These are phyloP conservation scores for Chrysolina americana DNA, from an alignment of 2,888 invertebrate genomes.

Conservation along the genomic window DNA sequence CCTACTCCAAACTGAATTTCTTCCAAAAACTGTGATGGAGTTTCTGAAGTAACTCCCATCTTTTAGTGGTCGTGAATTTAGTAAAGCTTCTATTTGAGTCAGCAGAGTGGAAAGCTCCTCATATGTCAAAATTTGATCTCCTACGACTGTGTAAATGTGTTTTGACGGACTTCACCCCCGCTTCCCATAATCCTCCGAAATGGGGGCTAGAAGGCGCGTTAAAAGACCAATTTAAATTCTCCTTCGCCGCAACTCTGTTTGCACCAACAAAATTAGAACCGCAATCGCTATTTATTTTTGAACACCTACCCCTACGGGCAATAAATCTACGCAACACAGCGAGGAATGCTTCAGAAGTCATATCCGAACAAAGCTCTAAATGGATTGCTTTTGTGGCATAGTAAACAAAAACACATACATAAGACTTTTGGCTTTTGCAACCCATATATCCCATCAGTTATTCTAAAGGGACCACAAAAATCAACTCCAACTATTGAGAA, in stretches of 20 bases:
- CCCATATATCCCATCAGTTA: constrained; percentile 33
- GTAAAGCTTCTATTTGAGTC: too few species aligned
- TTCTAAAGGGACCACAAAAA: constrained; percentile 38
- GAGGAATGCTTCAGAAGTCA: constrained; percentile 50
- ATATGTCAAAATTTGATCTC: neutral
- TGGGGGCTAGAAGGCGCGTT: constrained; percentile 58
- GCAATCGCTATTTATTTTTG: constrained; percentile 34
- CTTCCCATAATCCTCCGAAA: constrained; percentile 61
- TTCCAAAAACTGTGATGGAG: too few species aligned
- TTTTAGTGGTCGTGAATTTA: too few species aligned
- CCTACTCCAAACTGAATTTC: too few species aligned
- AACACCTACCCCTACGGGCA: constrained; percentile 42
- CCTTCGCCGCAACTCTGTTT: constrained; percentile 11
- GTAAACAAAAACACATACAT: constrained; percentile 52
- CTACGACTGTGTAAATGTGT: constrained; percentile 38
- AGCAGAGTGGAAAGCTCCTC: too few species aligned
- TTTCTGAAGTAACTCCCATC: too few species aligned
- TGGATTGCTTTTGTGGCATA: constrained; percentile 56
- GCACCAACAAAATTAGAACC: constrained; percentile 46
- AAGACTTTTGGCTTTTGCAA: constrained; percentile 45
- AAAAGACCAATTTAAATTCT: constrained; percentile 50
- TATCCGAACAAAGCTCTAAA: constrained; percentile 53
- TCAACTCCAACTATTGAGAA: constrained; percentile 45
- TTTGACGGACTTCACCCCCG: constrained; percentile 57
- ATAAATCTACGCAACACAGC: too few species aligned